Evolutionary conservation across 1,140 invertebrate species (phyloP).

Genomic region (Brachionus koreanus): DNA sequence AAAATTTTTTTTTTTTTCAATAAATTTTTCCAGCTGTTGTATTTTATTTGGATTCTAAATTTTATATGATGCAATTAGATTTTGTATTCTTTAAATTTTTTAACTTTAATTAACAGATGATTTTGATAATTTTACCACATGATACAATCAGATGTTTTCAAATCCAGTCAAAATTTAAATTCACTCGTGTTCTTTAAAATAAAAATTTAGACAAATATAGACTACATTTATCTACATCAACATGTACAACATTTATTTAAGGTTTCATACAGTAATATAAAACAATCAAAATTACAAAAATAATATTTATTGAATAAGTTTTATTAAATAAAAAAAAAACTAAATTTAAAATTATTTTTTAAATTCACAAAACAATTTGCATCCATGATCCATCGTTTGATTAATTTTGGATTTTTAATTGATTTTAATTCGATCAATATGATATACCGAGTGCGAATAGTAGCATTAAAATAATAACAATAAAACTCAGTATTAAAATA

Average conservation of each 20-base stretch:
- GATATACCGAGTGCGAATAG: constrained; percentile 14
- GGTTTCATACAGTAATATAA: not conserved
- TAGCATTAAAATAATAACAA: constrained; percentile 14
- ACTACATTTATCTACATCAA: not conserved
- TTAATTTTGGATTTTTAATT: not conserved
- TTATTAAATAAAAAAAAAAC: not conserved
- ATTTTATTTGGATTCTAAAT: too few relatives aligned
- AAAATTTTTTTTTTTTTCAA: too few relatives aligned
- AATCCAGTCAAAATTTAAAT: not conserved
- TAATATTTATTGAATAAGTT: constrained; percentile 1
- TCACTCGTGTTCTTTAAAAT: not conserved
- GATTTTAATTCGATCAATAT: not conserved
- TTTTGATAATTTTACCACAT: too few relatives aligned
- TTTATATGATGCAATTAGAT: too few relatives aligned
- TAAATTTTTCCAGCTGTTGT: too few relatives aligned
- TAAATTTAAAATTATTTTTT: not conserved
- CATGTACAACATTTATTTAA: not conserved
- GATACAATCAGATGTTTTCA: not conserved
- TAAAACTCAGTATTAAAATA: constrained; percentile 35
- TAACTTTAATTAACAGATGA: too few relatives aligned
- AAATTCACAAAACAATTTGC: not conserved
- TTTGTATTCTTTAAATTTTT: too few relatives aligned
- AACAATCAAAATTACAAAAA: not conserved
- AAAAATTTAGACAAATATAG: not conserved
- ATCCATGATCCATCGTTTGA: not conserved